Evolutionary conservation across 2,113 vertebrate genomes (phyloP).

Genomic region (Rhea americana): DNA sequence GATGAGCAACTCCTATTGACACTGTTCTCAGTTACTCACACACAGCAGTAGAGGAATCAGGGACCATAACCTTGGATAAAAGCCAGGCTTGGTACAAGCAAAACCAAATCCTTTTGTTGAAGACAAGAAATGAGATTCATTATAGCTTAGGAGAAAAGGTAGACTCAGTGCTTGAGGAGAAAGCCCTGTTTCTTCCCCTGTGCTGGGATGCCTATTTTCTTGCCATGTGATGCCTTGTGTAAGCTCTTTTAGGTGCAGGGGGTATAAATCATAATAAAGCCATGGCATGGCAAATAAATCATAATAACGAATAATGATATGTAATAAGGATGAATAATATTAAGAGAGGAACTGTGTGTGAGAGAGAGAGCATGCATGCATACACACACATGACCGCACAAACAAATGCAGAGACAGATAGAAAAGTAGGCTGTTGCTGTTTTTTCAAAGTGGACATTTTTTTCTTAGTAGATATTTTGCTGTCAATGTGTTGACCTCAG

Average conservation of each 20-base stretch:
- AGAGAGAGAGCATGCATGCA: background rate
- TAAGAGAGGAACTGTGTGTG: background rate
- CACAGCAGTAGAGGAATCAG: background rate
- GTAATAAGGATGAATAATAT: constrained; percentile 64
- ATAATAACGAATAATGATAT: constrained; percentile 64
- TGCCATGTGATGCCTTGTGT: constrained; percentile 5
- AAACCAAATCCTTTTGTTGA: background rate
- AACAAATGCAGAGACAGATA: background rate
- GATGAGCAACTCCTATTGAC: background rate
- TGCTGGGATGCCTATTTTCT: background rate
- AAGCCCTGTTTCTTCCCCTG: background rate
- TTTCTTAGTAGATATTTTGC: background rate
- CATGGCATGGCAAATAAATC: constrained; percentile 51
- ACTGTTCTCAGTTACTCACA: background rate
- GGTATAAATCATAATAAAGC: constrained; percentile 62
- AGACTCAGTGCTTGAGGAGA: background rate
- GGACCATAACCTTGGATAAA: background rate
- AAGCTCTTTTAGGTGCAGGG: constrained; percentile 39
- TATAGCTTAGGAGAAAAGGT: background rate
- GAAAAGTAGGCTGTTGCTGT: background rate
- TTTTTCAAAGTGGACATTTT: background rate
- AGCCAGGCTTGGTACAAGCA: background rate
- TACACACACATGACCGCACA: background rate
- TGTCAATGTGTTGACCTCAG: background rate
- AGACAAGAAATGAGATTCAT: background rate